Conservation (phyloP, 2,888 invertebrate genomes). For the Dorcus hopei region DNA sequence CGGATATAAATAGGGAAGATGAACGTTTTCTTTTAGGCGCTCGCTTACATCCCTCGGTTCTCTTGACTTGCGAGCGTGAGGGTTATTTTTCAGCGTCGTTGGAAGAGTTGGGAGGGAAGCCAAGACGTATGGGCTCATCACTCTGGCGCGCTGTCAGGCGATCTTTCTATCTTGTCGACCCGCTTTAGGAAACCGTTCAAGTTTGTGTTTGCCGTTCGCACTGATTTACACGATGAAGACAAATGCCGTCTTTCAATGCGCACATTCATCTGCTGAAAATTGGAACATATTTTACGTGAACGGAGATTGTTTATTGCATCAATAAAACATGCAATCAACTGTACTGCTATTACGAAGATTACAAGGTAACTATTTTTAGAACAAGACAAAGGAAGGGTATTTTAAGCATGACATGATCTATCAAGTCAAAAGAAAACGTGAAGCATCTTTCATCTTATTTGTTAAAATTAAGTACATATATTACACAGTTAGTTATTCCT, state of each 20-base stretch:
- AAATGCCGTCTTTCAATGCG: conserved; percentile 32
- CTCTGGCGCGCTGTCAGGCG: conserved; percentile 46
- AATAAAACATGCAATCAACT: no score
- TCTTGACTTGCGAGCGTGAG: conserved; percentile 38
- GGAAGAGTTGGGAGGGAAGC: conserved; percentile 36
- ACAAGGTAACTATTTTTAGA: no score
- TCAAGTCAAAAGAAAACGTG: no score
- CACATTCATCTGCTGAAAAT: conserved; percentile 2
- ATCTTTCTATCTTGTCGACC: conserved; percentile 47
- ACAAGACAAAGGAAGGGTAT: no score
- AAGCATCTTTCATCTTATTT: conserved; percentile 15
- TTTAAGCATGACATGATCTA: no score
- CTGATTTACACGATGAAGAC: conserved; percentile 47
- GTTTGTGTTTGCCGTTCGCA: conserved; percentile 45
- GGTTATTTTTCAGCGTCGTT: conserved; percentile 47
- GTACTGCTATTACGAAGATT: no score
- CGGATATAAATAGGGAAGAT: conserved; percentile 48
- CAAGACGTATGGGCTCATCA: conserved; percentile 50
- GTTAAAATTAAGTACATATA: not conserved
- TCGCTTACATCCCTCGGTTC: conserved; percentile 37
- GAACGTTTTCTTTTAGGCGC: conserved; percentile 43
- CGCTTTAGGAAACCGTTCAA: conserved; percentile 41
- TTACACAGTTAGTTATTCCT: no score
- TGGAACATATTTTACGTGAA: conserved; percentile 11
- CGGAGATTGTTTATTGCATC: not conserved